phyloP scores from a whole-genome alignment of 2,888 invertebrate species.

The Vanessa cardui region DNA sequence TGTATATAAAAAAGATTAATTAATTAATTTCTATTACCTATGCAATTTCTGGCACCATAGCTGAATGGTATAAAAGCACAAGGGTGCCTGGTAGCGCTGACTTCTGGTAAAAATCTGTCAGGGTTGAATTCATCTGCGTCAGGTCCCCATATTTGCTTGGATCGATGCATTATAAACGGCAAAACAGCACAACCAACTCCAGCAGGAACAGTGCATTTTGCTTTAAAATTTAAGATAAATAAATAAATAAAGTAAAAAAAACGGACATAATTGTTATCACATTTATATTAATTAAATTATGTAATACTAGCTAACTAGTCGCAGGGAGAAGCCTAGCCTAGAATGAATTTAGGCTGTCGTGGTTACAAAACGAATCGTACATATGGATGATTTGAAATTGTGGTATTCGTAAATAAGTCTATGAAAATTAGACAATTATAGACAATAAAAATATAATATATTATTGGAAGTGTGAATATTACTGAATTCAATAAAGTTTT shows the following conservation, averaged over 20 bases:
- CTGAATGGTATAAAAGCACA: slow-evolving; percentile 78
- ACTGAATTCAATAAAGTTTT: too few relatives aligned
- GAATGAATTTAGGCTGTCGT: too few relatives aligned
- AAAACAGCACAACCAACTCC: slow-evolving; percentile 71
- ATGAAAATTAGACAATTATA: too few relatives aligned
- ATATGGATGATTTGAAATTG: too few relatives aligned
- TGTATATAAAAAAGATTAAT: not conserved
- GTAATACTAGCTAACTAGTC: too few relatives aligned
- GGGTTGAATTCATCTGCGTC: slow-evolving; percentile 83
- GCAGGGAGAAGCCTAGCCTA: too few relatives aligned
- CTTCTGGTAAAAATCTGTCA: slow-evolving; percentile 82
- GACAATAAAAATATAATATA: too few relatives aligned
- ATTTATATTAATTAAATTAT: too few relatives aligned
- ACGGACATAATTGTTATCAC: not conserved
- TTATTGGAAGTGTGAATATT: too few relatives aligned
- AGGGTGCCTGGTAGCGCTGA: slow-evolving; percentile 65
- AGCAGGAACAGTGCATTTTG: slow-evolving; percentile 68
- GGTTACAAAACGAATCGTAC: too few relatives aligned
- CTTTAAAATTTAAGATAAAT: slow-evolving; percentile 48
- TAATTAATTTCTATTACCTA: slow-evolving; percentile 56
- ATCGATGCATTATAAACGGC: slow-evolving; percentile 73
- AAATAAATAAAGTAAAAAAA: slow-evolving; percentile 22
- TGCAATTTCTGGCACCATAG: slow-evolving; percentile 75
- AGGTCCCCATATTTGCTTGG: slow-evolving; percentile 79
- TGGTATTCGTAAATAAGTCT: too few relatives aligned